A percentile compares a stretch with the other conserved stretches of the same genome.
These are phyloP conservation scores for Chlorops oryzae DNA, from an alignment of 1,140 invertebrate species.

Conservation along the genomic window DNA sequence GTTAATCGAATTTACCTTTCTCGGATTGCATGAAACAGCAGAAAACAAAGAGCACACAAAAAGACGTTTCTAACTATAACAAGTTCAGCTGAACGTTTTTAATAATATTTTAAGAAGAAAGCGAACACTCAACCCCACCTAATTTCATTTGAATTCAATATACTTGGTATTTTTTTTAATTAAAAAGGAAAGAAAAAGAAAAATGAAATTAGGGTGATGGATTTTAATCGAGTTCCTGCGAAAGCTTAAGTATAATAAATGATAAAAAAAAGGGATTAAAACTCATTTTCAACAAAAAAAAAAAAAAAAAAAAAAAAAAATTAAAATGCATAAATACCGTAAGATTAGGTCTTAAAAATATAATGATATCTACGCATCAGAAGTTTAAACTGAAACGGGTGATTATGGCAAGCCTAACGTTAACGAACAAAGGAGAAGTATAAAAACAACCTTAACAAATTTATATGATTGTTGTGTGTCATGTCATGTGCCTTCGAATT, in stretches of 20 bases:
- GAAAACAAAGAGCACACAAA: no score
- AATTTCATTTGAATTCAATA: neutral
- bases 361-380: neutral
- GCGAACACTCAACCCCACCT: no score
- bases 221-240: conserved; percentile 20
- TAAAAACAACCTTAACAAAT: neutral
- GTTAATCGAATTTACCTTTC: no score
- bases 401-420: conserved; percentile 19
- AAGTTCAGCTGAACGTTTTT: no score
- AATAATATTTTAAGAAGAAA: no score
- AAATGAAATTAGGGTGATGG: conserved; percentile 19
- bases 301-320: conserved; percentile 1
- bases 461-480: no score
- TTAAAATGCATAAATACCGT: neutral
- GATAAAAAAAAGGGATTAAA: no score
- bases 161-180: neutral
- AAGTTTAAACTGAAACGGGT: no score
- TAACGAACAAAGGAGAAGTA: conserved; percentile 20
- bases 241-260: conserved; percentile 17
- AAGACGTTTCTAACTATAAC: no score
- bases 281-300: conserved; percentile 1
- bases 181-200: neutral
- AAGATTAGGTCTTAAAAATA: no score
- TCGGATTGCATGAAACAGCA: no score
- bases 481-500: no score